A percentile compares a stretch with the other conserved stretches of the same genome.
Evolutionary conservation across 2,113 vertebrate species (phyloP).

Genomic region (Stigmatopora argus): DNA sequence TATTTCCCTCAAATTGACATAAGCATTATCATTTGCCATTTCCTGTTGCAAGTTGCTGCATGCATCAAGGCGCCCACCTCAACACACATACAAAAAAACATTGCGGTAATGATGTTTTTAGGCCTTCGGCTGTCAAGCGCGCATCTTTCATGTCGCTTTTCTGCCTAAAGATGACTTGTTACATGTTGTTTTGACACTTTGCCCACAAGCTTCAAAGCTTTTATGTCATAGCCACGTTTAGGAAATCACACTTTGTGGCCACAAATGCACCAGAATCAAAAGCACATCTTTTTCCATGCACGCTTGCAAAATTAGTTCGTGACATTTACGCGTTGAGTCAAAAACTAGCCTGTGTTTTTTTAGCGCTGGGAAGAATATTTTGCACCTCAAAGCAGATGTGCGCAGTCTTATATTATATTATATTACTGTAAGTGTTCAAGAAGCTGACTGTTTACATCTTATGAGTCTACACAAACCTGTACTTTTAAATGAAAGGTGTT

Average conservation of each 20-base stretch:
- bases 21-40: conserved; percentile 20
- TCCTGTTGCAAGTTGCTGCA: conserved; percentile 37
- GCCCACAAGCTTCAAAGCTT: conserved; percentile 5
- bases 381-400: background rate
- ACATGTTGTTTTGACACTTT: conserved; percentile 8
- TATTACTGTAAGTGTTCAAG: background rate
- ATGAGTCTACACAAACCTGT: background rate
- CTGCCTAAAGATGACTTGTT: conserved; percentile 9
- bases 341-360: background rate
- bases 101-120: background rate
- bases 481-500: background rate
- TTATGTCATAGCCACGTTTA: rapidly evolving
- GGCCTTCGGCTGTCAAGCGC: background rate
- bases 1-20: background rate
- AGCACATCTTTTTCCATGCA: conserved; percentile 1
- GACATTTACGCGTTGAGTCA: conserved; percentile 26
- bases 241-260: conserved; percentile 21
- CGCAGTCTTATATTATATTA: background rate
- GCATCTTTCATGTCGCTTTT: conserved; percentile 11
- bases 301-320: background rate
- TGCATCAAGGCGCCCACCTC: background rate
- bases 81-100: background rate
- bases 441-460: background rate
- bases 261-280: conserved; percentile 2
- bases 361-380: background rate